These are phyloP conservation scores for Chiloscyllium punctatum DNA, from an alignment of 2,797 vertebrate species.

Conservation along the genomic window DNA sequence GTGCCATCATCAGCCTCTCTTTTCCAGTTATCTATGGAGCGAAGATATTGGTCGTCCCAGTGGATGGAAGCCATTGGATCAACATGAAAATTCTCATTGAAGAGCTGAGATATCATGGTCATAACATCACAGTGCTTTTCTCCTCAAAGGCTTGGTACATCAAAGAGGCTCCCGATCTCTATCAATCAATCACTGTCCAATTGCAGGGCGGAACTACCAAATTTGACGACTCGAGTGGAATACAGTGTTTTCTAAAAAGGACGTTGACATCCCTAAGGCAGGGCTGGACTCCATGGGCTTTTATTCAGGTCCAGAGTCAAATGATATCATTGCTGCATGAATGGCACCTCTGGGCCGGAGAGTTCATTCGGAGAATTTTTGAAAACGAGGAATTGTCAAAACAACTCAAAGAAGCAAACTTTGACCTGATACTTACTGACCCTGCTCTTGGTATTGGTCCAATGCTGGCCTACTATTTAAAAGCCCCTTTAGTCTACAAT, in stretches of 20 bases:
- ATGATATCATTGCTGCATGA: neutral
- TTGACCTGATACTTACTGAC: constrained; percentile 38
- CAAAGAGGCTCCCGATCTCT: constrained; percentile 47
- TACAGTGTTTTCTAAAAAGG: neutral
- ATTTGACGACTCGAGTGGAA: neutral
- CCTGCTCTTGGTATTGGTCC: constrained; percentile 33
- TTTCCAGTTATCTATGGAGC: neutral
- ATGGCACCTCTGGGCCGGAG: constrained; percentile 41
- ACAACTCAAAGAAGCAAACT: constrained; percentile 15
- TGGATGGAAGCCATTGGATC: constrained; percentile 69
- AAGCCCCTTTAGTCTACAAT: constrained; percentile 35
- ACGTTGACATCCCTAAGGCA: neutral
- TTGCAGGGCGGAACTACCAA: neutral
- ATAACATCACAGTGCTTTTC: constrained; percentile 58
- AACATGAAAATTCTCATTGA: constrained; percentile 64
- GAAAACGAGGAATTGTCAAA: constrained; percentile 35
- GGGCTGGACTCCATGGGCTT: neutral
- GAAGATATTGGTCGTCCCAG: constrained; percentile 51
- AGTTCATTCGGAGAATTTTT: constrained; percentile 40
- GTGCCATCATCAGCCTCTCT: neutral
- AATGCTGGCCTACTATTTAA: constrained; percentile 10
- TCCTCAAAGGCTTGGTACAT: constrained; percentile 58
- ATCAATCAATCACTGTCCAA: neutral
- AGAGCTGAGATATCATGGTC: constrained; percentile 53
- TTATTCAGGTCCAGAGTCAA: neutral